Percentiles rank a stretch among this genome's conserved stretches.
These are phyloP conservation scores for Miltochrista miniata DNA, from an alignment of 2,888 invertebrate species.

Conservation along the genomic window DNA sequence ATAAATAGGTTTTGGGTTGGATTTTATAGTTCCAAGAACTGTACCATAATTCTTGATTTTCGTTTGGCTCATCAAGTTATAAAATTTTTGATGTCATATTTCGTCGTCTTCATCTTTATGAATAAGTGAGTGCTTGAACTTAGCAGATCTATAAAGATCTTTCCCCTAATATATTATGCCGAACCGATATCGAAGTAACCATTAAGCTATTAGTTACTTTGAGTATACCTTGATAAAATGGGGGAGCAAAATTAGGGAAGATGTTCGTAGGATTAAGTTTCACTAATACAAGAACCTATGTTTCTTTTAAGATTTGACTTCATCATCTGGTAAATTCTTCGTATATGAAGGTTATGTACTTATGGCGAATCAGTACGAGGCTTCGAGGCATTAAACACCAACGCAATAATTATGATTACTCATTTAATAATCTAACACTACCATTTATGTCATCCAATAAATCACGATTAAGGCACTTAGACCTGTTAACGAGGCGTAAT, in stretches of 20 bases:
- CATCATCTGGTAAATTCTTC: slow-evolving; percentile 4
- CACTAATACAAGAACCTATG: too few relatives aligned
- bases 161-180: slow-evolving; percentile 53
- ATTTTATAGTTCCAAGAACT: not conserved
- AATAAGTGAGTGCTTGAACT: not conserved
- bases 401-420: slow-evolving; percentile 39
- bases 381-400: slow-evolving; percentile 48
- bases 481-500: slow-evolving; percentile 29
- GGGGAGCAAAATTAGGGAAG: slow-evolving; percentile 20
- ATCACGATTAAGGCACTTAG: slow-evolving; percentile 43
- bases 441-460: slow-evolving; percentile 44
- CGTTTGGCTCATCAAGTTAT: not conserved
- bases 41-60: not conserved
- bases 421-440: slow-evolving; percentile 48
- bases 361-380: slow-evolving; percentile 18
- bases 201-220: slow-evolving; percentile 75
- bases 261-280: slow-evolving; percentile 17
- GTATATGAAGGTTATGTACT: not conserved
- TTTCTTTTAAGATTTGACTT: too few relatives aligned
- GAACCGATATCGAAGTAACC: slow-evolving; percentile 61
- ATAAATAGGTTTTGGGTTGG: not conserved
- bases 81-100: not conserved
- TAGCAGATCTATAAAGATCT: slow-evolving; percentile 6
- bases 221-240: slow-evolving; percentile 42
- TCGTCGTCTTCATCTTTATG: not conserved